Evolutionary conservation across 2,113 vertebrate species (phyloP), one percentile per base, ranked within the genome.

Genomic region (Hydrolagus affinis): DNA sequence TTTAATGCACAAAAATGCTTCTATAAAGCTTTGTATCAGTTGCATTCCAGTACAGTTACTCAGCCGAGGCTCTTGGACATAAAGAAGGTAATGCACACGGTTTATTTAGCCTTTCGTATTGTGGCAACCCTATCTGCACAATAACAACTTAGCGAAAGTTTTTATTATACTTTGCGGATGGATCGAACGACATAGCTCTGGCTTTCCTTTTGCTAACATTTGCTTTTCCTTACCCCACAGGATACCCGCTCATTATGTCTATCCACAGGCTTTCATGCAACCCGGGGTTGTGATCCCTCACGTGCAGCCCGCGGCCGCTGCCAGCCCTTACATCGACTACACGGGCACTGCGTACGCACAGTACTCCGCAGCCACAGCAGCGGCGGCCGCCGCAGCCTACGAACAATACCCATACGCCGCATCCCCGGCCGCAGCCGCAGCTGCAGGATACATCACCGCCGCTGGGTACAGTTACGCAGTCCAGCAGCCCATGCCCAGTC

Each of bases 211-310:
- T 87, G 86, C 90, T 86, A 66, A 72, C 9, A 59, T 25, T 74
- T 72, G 30, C 85, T 88, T 64, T 90, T 86, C 88, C 87, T 25
- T 90, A 73, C 88, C 89, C 93, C 87, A 88, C 95, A 98, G 97
- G 94, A 96, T 99, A 88, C 96, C 97, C 17, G 95, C 97, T 88
- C 97, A 99, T 92, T 99, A 99, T 85, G 94, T 98, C 89, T 99
- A 99, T 90, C 97, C 97, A 66, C 97, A 98, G 94, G 96, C 97
- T 87, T 98, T 98, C 72, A 94, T 99, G 90, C 97, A 98, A 92
- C 97, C 97, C 1, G 97, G 97, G 88, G 91, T 99, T 91, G 95
- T 98, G 86, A 98, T 99, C 86, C 97, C 97, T 3, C 97, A 98
- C 3, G 93, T 98, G 59, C 97, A 98, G 88, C 96, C 95, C 0